Conservation (phyloP, 1,140 invertebrate species). For the Atta texana region DNA sequence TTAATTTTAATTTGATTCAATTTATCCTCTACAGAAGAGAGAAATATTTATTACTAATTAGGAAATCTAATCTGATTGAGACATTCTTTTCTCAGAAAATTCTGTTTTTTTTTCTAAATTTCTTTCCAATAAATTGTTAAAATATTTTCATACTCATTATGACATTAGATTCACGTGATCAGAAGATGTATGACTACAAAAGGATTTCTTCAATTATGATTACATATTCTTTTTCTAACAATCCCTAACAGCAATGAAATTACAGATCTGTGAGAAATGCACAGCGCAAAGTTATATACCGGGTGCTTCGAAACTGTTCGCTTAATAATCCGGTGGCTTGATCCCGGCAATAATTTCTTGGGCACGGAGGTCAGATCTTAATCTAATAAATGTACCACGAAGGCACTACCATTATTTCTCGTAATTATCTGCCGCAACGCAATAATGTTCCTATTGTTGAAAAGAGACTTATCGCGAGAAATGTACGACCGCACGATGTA, state of each 20-base stretch:
- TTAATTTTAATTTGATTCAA: constrained; percentile 3
- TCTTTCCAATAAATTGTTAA: neutral
- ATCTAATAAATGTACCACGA: constrained; percentile 72
- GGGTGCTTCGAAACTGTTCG: constrained; percentile 44
- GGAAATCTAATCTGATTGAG: neutral
- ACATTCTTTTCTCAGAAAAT: neutral
- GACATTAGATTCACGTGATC: neutral
- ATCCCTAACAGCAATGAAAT: constrained; percentile 14
- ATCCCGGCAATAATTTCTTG: constrained; percentile 68
- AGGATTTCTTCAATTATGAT: neutral
- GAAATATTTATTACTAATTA: neutral
- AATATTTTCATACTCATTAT: neutral
- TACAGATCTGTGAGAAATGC: constrained; percentile 28
- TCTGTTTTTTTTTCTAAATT: neutral
- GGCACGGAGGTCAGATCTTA: constrained; percentile 66
- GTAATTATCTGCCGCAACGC: constrained; percentile 67
- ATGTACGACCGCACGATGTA: constrained; percentile 21
- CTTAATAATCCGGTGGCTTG: constrained; percentile 68
- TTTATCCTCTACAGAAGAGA: neutral
- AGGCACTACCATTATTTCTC: constrained; percentile 59
- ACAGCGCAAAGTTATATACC: constrained; percentile 41
- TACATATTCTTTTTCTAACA: neutral
- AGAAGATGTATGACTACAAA: neutral
- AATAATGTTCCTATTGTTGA: constrained; percentile 63
- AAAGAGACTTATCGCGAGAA: constrained; percentile 49